A percentile compares a stretch with the other conserved stretches of the same genome.
Evolutionary conservation across 2,888 invertebrate genomes (phyloP).

Genomic region (Nezara viridula): DNA sequence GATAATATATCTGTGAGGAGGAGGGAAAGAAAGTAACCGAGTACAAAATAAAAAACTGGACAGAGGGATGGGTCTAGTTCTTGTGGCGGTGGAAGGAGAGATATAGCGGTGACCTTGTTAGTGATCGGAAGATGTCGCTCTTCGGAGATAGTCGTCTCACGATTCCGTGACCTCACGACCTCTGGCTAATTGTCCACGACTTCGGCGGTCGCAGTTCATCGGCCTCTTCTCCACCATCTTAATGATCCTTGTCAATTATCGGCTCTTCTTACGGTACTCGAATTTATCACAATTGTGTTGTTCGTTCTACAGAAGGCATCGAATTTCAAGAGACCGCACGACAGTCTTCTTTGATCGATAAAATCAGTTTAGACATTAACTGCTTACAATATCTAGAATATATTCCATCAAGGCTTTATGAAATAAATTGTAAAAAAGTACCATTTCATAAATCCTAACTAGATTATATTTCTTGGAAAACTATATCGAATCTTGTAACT

Average conservation of each 20-base stretch:
- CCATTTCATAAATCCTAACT: no score
- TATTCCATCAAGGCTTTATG: no score
- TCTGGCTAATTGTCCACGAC: conserved; percentile 47
- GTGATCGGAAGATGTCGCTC: conserved; percentile 44
- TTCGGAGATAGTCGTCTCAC: conserved; percentile 23
- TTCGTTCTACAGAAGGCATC: neutral
- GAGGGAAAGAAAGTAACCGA: neutral
- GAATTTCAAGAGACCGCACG: neutral
- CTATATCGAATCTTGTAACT: neutral
- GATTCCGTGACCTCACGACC: conserved; percentile 51
- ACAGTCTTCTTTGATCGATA: neutral
- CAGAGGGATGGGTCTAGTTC: neutral
- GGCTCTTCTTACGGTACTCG: conserved; percentile 8
- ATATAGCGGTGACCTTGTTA: conserved; percentile 46
- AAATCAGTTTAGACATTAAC: neutral
- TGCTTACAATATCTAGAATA: neutral
- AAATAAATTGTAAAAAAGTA: no score
- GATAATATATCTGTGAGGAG: neutral
- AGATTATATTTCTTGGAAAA: neutral
- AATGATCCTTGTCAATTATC: conserved; percentile 34
- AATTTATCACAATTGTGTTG: conserved; percentile 20
- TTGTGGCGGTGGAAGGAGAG: neutral
- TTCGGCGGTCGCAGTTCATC: conserved; percentile 9
- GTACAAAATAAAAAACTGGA: neutral
- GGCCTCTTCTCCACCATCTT: conserved; percentile 25